Conservation (phyloP, 1,140 invertebrate genomes). For the Pantala flavescens region DNA sequence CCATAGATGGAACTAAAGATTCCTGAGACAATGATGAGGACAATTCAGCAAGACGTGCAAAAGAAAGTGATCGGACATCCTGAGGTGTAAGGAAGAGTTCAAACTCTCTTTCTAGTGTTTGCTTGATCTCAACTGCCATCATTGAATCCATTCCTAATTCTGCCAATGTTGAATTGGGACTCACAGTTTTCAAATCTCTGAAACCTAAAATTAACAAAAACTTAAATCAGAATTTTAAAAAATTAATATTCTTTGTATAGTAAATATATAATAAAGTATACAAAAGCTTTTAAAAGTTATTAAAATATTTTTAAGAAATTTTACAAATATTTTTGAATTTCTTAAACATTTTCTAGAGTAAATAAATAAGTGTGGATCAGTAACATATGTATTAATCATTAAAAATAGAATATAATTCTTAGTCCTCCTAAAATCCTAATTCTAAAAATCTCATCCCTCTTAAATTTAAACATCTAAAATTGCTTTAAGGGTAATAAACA, state of each 20-base stretch:
- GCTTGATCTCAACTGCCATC: slow-evolving; percentile 76
- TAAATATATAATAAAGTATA: too few relatives aligned
- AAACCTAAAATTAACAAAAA: slow-evolving; percentile 27
- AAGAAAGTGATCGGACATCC: slow-evolving; percentile 56
- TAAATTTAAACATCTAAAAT: too few relatives aligned
- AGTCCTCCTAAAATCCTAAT: too few relatives aligned
- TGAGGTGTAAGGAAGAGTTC: slow-evolving; percentile 65
- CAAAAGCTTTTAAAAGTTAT: neutral
- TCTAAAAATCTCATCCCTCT: too few relatives aligned
- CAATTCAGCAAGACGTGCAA: slow-evolving; percentile 41
- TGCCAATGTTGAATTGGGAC: slow-evolving; percentile 54
- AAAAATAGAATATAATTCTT: too few relatives aligned
- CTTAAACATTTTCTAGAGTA: too few relatives aligned
- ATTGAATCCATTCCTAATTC: slow-evolving; percentile 76
- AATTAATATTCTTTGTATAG: neutral
- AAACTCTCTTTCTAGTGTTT: slow-evolving; percentile 71
- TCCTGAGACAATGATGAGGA: slow-evolving; percentile 17
- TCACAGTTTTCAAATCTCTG: slow-evolving; percentile 44
- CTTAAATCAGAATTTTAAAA: neutral
- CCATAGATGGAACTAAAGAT: neutral
- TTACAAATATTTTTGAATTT: too few relatives aligned
- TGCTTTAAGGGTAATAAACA: too few relatives aligned
- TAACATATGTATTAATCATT: too few relatives aligned
- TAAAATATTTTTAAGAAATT: too few relatives aligned
- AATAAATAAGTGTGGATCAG: too few relatives aligned